phyloP scores from a whole-genome alignment of 2,113 vertebrate genomes.

The Synchiropus splendidus region DNA sequence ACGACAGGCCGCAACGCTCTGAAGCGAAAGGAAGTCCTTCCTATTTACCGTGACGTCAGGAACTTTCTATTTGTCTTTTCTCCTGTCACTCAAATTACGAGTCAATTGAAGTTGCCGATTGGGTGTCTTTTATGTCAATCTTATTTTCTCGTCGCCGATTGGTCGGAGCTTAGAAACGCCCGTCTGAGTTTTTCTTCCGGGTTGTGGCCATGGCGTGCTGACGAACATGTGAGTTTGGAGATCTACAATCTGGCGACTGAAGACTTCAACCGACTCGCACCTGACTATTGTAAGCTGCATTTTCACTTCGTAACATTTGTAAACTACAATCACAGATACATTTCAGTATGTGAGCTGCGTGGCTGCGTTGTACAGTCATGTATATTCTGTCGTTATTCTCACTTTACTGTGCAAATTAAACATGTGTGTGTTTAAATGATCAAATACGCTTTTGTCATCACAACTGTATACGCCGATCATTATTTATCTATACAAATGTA shows the following conservation, averaged over 20 bases:
- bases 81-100: background rate
- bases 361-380: no score
- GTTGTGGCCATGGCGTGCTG: conserved; percentile 42
- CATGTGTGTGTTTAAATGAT: no score
- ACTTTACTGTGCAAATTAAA: no score
- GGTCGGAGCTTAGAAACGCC: conserved; percentile 8
- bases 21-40: conserved; percentile 45
- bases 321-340: no score
- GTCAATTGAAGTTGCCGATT: background rate
- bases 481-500: no score
- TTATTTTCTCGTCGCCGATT: conserved; percentile 23
- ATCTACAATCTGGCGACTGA: background rate
- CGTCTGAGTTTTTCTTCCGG: conserved; percentile 38
- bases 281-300: background rate
- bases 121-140: conserved; percentile 16
- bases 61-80: conserved; percentile 9
- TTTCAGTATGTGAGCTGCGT: no score
- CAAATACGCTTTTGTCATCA: no score
- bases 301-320: no score
- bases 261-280: background rate
- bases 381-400: no score
- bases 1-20: conserved; percentile 38
- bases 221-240: conserved; percentile 55
- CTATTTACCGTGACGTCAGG: accelerated
- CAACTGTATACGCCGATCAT: no score